Evolutionary conservation across 2,797 vertebrate genomes (phyloP), one percentile per base, ranked within the genome.

Genomic region (Karalla daura): DNA sequence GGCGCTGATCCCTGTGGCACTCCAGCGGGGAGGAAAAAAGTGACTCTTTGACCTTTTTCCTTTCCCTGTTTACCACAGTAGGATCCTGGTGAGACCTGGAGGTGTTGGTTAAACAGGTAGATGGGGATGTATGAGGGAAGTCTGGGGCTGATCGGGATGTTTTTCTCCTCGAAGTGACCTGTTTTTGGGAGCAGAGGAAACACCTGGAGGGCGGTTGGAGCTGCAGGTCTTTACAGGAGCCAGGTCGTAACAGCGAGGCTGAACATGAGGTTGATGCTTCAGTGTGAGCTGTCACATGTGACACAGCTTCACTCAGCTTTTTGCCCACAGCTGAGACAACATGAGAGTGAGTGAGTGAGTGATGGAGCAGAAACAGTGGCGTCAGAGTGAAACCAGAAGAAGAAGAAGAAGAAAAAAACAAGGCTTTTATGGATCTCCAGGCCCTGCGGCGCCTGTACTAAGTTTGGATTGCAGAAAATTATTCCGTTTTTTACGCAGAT

Each of bases 401-500:
- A 45, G 3, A n/a, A n/a, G n/a, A n/a, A n/a, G n/a, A n/a, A n/a
- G n/a, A n/a, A n/a, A n/a, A n/a, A n/a, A n/a, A n/a, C n/a, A n/a
- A n/a, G 2, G 18, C n/a, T 55, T 60, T 27, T n/a, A 44, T 36
- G 23, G 32, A 12, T 39, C 49, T 54, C 11, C 9, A 11, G 23
- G 2, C 6, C 32, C 4, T 7, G 5, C 7, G 5, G 49, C 30
- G 44, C 32, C 67, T n/a, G 15, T 28, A 28, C 14, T 5, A 17
- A 12, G 36, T 62, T 8, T 40, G 5, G 11, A 62, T 12, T n/a
- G 35, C 37, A 54, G 41, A 36, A 25, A 45, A 53, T 56, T 23
- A 32, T 30, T 13, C 23, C 35, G 5, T 64, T 80, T 64, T 80
- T 33, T 1, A 28, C 60, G 65, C 36, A 63, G 46, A 47, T 1